Base-by-base conservation (phyloP, 2,888 invertebrate species). In the Brenthis hecate region DNA sequence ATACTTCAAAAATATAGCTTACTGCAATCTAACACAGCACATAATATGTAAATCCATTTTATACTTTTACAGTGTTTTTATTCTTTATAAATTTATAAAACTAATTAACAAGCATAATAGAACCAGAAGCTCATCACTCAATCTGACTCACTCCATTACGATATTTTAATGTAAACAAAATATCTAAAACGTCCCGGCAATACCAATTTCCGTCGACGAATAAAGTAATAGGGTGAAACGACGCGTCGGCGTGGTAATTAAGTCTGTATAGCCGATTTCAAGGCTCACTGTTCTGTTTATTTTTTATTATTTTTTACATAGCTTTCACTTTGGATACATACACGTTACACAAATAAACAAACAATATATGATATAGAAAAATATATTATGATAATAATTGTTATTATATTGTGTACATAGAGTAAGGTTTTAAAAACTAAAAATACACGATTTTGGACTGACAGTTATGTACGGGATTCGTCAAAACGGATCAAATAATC, bases 231-330 rank as follows among this genome's bases (percentile, higher is more conserved):
- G 64, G 55, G 64, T 53, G 50, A 32, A 61, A 16, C 67, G 56
- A 67, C 54, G 64, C 67, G 56, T 65, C 54, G 64, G 60, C 67
- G 50, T 60, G 61, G 58, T 61, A 70, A 70, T 70, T 67, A 70
- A 67, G 63, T 70, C 64, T 23, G 0, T 66, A 56, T 50, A 51
- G 23, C n/a, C 48, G 28, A 50, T 28, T 60, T 11, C n/a, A 60
- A 11, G n/a, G 1, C 43, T 50, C 60, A 60, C 48, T 48, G 48
- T 60, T 50, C 28, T n/a, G 11, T n/a, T 60, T n/a, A 32, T 23
- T 14, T 16, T 53, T 53, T 16, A 53, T 53, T 53, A 53, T 6
- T 16, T 6, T 50, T 13, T 36, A 36, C 36, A 36, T 36, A 36
- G 36, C 36, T 36, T 8, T 8, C 36, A 36, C 36, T 8, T 6